phyloP scores from a whole-genome alignment of 2,797 vertebrate species.

The Lepilemur septentrionalis region DNA sequence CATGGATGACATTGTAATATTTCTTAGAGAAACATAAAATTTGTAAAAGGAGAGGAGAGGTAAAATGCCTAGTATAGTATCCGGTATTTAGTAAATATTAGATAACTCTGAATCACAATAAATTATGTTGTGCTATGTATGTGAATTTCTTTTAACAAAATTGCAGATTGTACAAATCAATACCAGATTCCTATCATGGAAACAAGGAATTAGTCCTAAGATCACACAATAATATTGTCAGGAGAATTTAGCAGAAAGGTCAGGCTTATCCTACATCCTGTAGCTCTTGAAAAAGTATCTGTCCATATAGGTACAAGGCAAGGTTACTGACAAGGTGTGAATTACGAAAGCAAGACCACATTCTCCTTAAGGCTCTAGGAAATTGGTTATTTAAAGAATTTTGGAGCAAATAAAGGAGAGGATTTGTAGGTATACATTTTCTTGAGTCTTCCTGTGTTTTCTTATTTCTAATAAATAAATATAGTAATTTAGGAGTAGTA shows the following conservation, averaged over 20 bases:
- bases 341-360: background rate
- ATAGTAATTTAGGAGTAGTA: background rate
- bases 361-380: background rate
- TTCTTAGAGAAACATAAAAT: conserved; percentile 1
- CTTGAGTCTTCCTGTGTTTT: background rate
- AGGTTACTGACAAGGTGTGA: background rate
- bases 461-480: background rate
- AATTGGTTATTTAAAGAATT: background rate
- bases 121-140: background rate
- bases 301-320: no score
- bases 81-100: background rate
- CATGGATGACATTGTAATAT: background rate
- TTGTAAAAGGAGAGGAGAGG: background rate
- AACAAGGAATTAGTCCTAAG: background rate
- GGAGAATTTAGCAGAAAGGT: background rate
- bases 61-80: background rate
- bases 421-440: background rate
- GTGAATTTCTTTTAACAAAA: background rate
- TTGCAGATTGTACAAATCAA: background rate
- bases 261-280: background rate
- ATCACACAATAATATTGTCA: background rate
- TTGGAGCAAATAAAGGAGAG: background rate
- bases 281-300: background rate
- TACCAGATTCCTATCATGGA: background rate
- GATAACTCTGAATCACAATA: background rate